Percentiles rank a stretch among this genome's conserved stretches.
These are phyloP conservation scores for Troglohyphantes excavatus DNA, from an alignment of 2,888 invertebrate species.

Conservation along the genomic window DNA sequence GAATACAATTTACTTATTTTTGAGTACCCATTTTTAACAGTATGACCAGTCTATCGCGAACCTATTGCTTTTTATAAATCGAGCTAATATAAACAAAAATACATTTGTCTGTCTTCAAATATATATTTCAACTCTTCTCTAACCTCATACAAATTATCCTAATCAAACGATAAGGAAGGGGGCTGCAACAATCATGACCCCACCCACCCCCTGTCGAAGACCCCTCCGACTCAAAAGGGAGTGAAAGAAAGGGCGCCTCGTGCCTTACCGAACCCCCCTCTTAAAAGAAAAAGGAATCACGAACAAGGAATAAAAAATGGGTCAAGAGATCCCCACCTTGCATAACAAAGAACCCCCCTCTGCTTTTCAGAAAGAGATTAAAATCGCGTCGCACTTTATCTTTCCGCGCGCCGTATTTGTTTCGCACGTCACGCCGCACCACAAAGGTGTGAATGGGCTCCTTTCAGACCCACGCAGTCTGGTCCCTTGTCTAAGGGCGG, in stretches of 20 bases:
- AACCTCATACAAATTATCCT: no score
- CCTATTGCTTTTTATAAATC: no score
- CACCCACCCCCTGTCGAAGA: no score
- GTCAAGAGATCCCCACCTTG: constrained; percentile 71
- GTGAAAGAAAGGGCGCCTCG: constrained; percentile 50
- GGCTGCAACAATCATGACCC: no score
- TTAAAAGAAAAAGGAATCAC: constrained; percentile 23
- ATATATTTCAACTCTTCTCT: background rate
- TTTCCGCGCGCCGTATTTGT: constrained; percentile 62
- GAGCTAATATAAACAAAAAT: no score
- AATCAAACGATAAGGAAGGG: no score
- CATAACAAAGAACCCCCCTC: constrained; percentile 42
- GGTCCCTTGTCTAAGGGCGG: background rate
- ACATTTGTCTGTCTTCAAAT: no score
- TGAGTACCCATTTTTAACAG: no score
- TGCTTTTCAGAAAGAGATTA: constrained; percentile 62
- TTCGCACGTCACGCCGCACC: constrained; percentile 71
- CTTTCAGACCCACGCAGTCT: no score
- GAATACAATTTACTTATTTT: no score
- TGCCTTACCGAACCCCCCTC: constrained; percentile 52
- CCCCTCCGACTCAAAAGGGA: background rate
- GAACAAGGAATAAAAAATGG: constrained; percentile 61
- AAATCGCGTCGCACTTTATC: constrained; percentile 77
- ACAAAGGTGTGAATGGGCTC: constrained; percentile 69
- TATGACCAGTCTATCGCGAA: no score